Percentiles rank a stretch among this genome's conserved stretches.
phyloP scores from a whole-genome alignment of 1,140 invertebrate species.

The Manduca sexta region DNA sequence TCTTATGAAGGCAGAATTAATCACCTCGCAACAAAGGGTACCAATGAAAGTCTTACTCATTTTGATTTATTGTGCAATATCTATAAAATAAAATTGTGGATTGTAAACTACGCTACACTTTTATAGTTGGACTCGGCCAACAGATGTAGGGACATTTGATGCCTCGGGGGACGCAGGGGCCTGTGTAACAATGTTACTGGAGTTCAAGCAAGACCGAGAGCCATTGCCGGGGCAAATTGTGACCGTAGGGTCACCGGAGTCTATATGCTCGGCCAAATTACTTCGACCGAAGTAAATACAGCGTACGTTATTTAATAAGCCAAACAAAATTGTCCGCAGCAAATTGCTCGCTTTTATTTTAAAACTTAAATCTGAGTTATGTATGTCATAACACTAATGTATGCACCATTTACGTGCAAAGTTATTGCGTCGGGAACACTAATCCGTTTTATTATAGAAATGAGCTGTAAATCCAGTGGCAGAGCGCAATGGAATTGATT shows the following conservation, averaged over 20 bases:
- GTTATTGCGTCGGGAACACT: slow-evolving; percentile 41
- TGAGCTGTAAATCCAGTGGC: slow-evolving; percentile 38
- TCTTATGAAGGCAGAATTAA: slow-evolving; percentile 11
- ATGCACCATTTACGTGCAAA: slow-evolving; percentile 46
- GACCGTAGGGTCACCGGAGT: slow-evolving; percentile 51
- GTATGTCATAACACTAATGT: slow-evolving; percentile 36
- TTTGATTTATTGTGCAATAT: slow-evolving; percentile 48
- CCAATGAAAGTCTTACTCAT: slow-evolving; percentile 28
- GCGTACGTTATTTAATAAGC: slow-evolving; percentile 47
- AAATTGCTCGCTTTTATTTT: slow-evolving; percentile 21
- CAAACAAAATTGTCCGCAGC: slow-evolving; percentile 26
- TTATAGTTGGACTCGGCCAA: slow-evolving; percentile 45
- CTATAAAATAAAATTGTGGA: slow-evolving; percentile 56
- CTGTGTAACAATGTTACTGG: slow-evolving; percentile 57
- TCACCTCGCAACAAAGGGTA: slow-evolving; percentile 25
- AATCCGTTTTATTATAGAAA: slow-evolving; percentile 56
- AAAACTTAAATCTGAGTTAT: slow-evolving; percentile 30
- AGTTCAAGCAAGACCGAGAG: slow-evolving; percentile 52
- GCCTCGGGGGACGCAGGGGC: slow-evolving; percentile 50
- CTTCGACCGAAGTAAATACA: slow-evolving; percentile 46
- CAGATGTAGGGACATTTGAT: slow-evolving; percentile 52
- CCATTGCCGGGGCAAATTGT: slow-evolving; percentile 49
- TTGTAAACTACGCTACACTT: slow-evolving; percentile 46
- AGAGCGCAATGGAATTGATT: slow-evolving; percentile 42
- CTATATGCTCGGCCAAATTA: slow-evolving; percentile 52